phyloP scores from a whole-genome alignment of 2,797 vertebrate genomes.

The Oceanodroma leucorhoa region DNA sequence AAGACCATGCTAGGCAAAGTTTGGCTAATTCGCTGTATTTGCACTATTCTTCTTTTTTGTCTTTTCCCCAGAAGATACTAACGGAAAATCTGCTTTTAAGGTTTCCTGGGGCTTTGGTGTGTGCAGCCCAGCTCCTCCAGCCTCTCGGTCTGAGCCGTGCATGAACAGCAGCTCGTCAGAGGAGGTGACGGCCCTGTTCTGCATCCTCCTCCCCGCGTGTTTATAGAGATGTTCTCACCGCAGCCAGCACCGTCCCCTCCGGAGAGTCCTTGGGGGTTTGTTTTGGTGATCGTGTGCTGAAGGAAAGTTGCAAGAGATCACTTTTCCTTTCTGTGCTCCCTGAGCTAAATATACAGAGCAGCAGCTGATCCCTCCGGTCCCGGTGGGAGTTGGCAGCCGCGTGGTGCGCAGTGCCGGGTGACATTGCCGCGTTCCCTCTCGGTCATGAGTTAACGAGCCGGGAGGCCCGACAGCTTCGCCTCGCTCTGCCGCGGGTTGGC shows the following conservation, averaged over 20 bases:
- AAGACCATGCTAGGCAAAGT: rapidly evolving
- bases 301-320: slow-evolving; percentile 39
- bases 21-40: neutral
- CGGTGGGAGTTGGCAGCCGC: neutral
- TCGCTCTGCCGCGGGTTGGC: rapidly evolving
- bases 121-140: neutral
- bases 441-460: neutral
- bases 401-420: neutral
- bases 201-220: rapidly evolving
- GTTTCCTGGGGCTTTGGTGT: neutral
- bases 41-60: no score
- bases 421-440: slow-evolving; percentile 14
- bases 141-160: neutral
- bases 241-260: neutral
- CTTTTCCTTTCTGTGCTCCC: slow-evolving; percentile 55
- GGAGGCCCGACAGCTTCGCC: rapidly evolving
- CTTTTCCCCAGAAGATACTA: neutral
- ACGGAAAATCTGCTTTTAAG: neutral
- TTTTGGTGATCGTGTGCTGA: neutral
- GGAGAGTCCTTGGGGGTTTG: neutral
- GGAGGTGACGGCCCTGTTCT: neutral
- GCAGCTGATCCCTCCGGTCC: slow-evolving; percentile 62
- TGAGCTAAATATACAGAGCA: slow-evolving; percentile 72
- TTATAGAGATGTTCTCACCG: rapidly evolving
- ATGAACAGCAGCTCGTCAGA: rapidly evolving